Conservation (phyloP, 2,888 invertebrate species). For the Rhimphoctona megacephalus region DNA sequence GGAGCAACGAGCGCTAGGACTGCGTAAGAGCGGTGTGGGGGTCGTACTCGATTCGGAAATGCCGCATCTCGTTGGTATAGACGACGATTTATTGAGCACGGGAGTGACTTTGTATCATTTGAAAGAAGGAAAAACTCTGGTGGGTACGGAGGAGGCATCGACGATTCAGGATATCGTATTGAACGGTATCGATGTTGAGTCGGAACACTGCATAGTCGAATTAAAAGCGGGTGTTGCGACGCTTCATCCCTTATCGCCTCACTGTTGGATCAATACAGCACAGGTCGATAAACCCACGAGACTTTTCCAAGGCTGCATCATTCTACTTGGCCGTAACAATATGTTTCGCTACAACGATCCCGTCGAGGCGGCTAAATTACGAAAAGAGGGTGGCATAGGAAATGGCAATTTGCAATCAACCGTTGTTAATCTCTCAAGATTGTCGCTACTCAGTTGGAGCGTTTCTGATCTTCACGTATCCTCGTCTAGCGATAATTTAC, state of each 20-base stretch:
- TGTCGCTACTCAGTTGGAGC: slow-evolving; percentile 93
- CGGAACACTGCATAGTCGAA: slow-evolving; percentile 92
- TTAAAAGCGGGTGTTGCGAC: slow-evolving; percentile 91
- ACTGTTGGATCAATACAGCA: slow-evolving; percentile 93
- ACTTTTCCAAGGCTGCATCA: slow-evolving; percentile 93
- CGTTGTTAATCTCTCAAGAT: slow-evolving; percentile 90
- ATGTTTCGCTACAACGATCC: slow-evolving; percentile 96
- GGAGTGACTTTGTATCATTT: slow-evolving; percentile 96
- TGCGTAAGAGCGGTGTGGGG: slow-evolving; percentile 94
- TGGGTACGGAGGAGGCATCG: slow-evolving; percentile 91
- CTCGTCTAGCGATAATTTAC: slow-evolving; percentile 82
- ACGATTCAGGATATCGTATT: slow-evolving; percentile 92
- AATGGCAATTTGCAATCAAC: slow-evolving; percentile 85
- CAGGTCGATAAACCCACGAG: slow-evolving; percentile 92
- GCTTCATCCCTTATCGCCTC: slow-evolving; percentile 89
- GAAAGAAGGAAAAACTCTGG: slow-evolving; percentile 95
- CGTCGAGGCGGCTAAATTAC: slow-evolving; percentile 93
- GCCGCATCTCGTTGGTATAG: slow-evolving; percentile 96
- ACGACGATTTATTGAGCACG: slow-evolving; percentile 95
- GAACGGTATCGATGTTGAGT: slow-evolving; percentile 91
- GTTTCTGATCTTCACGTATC: slow-evolving; percentile 91
- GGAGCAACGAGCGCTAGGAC: slow-evolving; percentile 94
- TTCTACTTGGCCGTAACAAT: slow-evolving; percentile 91
- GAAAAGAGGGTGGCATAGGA: slow-evolving; percentile 90
- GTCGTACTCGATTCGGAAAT: slow-evolving; percentile 95